Conservation (phyloP, 2,888 invertebrate genomes). For the Andrena praecox region DNA sequence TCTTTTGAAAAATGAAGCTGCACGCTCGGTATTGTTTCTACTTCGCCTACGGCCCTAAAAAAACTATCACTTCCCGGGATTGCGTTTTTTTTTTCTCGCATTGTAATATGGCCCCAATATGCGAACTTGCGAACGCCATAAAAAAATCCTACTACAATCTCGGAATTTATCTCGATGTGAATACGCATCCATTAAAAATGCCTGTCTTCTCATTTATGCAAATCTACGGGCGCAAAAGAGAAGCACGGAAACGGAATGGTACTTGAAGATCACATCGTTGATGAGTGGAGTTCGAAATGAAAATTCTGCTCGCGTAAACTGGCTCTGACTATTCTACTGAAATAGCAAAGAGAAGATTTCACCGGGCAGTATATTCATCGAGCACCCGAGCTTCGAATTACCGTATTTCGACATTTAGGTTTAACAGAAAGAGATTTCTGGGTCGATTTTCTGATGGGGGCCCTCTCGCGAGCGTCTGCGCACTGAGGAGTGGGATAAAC, state of each 20-base stretch:
- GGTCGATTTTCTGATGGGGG: neutral
- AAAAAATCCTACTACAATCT: slow-evolving; percentile 1
- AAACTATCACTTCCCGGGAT: slow-evolving; percentile 55
- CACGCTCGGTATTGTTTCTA: slow-evolving; percentile 9
- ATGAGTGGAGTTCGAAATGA: neutral
- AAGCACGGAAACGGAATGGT: neutral
- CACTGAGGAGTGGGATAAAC: too few relatives aligned
- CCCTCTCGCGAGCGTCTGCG: too few relatives aligned
- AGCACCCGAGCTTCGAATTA: slow-evolving; percentile 20
- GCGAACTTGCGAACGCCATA: neutral
- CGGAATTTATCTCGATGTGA: too few relatives aligned
- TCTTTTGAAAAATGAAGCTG: slow-evolving; percentile 36
- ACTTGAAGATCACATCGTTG: neutral
- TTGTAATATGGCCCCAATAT: neutral
- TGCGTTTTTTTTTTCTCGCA: slow-evolving; percentile 22
- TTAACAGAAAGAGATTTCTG: slow-evolving; percentile 65
- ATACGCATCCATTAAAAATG: neutral
- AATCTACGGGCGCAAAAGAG: neutral
- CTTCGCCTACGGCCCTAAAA: neutral
- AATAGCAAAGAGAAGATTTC: slow-evolving; percentile 21
- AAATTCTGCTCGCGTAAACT: neutral
- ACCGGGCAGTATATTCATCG: slow-evolving; percentile 48
- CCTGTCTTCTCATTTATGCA: neutral
- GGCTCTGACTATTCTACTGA: neutral
- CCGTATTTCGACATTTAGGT: slow-evolving; percentile 63